Conservation (phyloP, 2,888 invertebrate genomes). For the Zaprionus lineosus region DNA sequence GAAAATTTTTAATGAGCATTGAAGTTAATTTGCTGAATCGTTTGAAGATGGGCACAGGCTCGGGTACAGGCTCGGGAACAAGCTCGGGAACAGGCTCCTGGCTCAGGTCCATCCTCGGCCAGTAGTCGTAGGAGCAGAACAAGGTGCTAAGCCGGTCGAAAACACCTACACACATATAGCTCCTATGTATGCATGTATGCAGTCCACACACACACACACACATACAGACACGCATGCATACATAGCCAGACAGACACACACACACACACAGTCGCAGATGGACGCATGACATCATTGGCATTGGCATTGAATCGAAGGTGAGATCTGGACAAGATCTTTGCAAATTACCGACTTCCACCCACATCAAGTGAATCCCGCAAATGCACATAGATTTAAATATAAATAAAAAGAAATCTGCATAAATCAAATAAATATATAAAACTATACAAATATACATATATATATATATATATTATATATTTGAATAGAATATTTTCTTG, state of each 20-base stretch:
- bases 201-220: constrained; percentile 22
- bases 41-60: constrained; percentile 55
- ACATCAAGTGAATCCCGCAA: constrained; percentile 10
- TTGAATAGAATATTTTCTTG: no score
- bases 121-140: constrained; percentile 3
- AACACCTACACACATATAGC: constrained; percentile 55
- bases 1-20: constrained; percentile 69
- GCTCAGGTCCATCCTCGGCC: constrained; percentile 4
- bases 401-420: neutral
- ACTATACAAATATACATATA: no score
- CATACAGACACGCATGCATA: constrained; percentile 13
- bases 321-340: constrained; percentile 33
- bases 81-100: constrained; percentile 22
- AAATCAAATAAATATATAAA: neutral
- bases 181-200: constrained; percentile 8
- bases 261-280: constrained; percentile 9
- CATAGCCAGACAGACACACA: constrained; percentile 15
- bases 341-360: constrained; percentile 41
- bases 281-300: constrained; percentile 48
- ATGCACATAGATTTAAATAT: constrained; percentile 25
- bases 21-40: constrained; percentile 66
- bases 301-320: constrained; percentile 61
- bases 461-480: no score
- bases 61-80: constrained; percentile 14
- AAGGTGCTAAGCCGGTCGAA: constrained; percentile 51